Percentiles rank a stretch among this genome's conserved stretches.
phyloP scores from a whole-genome alignment of 2,797 vertebrate species.

The Neosilurus hyrtlii region DNA sequence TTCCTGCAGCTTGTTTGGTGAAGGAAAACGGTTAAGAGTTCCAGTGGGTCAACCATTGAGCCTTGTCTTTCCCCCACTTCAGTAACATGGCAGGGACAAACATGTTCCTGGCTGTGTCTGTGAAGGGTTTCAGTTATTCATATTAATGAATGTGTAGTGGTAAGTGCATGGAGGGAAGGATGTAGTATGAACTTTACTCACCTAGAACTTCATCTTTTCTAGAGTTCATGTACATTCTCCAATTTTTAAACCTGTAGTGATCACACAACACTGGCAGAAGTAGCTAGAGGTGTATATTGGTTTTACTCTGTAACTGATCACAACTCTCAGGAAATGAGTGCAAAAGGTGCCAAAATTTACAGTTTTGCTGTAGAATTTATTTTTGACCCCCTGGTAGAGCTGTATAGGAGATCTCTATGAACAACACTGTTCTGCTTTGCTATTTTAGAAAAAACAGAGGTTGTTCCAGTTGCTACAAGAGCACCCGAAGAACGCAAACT shows the following conservation, averaged over 20 bases:
- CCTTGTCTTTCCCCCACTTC: conserved; percentile 18
- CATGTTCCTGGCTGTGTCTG: conserved; percentile 17
- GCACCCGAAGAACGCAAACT: too few relatives aligned
- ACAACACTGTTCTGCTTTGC: neutral
- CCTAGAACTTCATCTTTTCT: neutral
- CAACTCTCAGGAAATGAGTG: conserved; percentile 12
- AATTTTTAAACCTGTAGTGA: neutral
- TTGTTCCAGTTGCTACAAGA: neutral
- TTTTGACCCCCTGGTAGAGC: neutral
- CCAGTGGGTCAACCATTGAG: conserved; percentile 32
- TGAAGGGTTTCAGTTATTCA: conserved; percentile 10
- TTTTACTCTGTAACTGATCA: conserved; percentile 7
- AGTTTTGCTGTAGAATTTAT: neutral
- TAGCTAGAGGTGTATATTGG: conserved; percentile 10
- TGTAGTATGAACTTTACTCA: neutral
- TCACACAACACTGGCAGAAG: neutral
- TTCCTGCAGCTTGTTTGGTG: conserved; percentile 62
- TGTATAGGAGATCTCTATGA: neutral
- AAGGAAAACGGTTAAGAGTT: conserved; percentile 56
- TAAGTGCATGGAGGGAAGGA: neutral
- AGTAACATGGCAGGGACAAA: conserved; percentile 8
- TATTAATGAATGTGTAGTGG: conserved; percentile 13
- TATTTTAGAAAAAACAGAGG: neutral
- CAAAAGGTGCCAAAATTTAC: conserved; percentile 4
- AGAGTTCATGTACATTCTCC: neutral